These are phyloP conservation scores for Thaumatotibia leucotreta DNA, from an alignment of 1,140 invertebrate species.

Conservation along the genomic window DNA sequence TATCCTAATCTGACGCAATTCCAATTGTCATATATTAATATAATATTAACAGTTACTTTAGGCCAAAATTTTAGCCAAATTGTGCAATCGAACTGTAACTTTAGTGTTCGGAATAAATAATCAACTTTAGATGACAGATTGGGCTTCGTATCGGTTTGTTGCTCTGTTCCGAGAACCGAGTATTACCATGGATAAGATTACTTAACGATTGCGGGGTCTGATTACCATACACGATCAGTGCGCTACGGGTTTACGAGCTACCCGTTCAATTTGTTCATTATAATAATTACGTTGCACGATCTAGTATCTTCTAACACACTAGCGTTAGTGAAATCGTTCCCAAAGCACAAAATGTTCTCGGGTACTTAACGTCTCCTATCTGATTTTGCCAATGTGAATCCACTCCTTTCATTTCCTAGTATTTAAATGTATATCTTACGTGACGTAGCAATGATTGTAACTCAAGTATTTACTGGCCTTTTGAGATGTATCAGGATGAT, in stretches of 20 bases:
- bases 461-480: slow-evolving; percentile 68
- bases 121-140: too few species aligned
- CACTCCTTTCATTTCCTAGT: slow-evolving; percentile 59
- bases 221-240: background rate
- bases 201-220: background rate
- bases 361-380: background rate
- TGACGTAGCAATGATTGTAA: slow-evolving; percentile 66
- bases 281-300: slow-evolving; percentile 40
- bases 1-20: too few species aligned
- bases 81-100: too few species aligned
- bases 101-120: too few species aligned
- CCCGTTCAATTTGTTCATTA: slow-evolving; percentile 24
- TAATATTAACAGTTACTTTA: too few species aligned
- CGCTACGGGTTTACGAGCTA: background rate
- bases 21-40: too few species aligned
- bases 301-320: slow-evolving; percentile 43
- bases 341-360: slow-evolving; percentile 35
- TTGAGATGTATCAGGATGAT: slow-evolving; percentile 45
- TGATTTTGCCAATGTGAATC: slow-evolving; percentile 17
- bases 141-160: too few species aligned
- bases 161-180: too few species aligned
- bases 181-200: background rate
- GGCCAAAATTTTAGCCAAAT: too few species aligned
- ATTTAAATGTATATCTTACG: slow-evolving; percentile 55
- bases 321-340: slow-evolving; percentile 18